phyloP scores from a whole-genome alignment of 2,113 vertebrate species.

The Diadophis punctatus region DNA sequence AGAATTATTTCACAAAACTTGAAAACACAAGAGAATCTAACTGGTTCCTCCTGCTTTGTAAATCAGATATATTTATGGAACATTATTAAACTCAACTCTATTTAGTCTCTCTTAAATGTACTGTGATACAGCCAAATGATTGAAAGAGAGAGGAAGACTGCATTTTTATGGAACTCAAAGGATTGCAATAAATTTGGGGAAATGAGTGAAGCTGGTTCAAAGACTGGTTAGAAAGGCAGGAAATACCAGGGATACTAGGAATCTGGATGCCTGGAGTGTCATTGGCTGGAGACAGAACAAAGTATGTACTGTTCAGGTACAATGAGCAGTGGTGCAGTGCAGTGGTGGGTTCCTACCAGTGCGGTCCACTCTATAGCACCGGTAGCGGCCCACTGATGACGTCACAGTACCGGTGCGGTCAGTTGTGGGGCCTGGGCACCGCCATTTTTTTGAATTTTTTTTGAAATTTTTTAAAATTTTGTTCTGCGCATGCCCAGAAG shows the following conservation, averaged over 20 bases:
- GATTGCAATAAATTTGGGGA: not conserved
- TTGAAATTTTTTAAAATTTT: too few species aligned
- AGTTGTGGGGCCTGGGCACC: too few species aligned
- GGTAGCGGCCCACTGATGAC: too few species aligned
- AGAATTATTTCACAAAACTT: not conserved
- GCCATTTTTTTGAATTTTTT: too few species aligned
- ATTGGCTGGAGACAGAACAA: not conserved
- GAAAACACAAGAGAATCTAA: not conserved
- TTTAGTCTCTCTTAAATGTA: not conserved
- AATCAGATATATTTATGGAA: not conserved
- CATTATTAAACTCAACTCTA: not conserved
- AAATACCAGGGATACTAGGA: not conserved
- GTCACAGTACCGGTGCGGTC: too few species aligned
- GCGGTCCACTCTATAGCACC: too few species aligned
- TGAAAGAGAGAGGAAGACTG: not conserved
- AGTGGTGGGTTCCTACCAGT: too few species aligned
- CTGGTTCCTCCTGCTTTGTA: not conserved
- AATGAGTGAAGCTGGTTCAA: not conserved
- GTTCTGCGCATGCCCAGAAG: too few species aligned
- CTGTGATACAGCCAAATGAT: not conserved
- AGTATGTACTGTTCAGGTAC: not conserved
- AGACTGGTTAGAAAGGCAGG: not conserved
- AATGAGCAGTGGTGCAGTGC: too few species aligned
- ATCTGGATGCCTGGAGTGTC: not conserved
- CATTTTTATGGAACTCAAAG: not conserved